Evolutionary conservation across 2,113 vertebrate species (phyloP).

Genomic region (Menura novaehollandiae): DNA sequence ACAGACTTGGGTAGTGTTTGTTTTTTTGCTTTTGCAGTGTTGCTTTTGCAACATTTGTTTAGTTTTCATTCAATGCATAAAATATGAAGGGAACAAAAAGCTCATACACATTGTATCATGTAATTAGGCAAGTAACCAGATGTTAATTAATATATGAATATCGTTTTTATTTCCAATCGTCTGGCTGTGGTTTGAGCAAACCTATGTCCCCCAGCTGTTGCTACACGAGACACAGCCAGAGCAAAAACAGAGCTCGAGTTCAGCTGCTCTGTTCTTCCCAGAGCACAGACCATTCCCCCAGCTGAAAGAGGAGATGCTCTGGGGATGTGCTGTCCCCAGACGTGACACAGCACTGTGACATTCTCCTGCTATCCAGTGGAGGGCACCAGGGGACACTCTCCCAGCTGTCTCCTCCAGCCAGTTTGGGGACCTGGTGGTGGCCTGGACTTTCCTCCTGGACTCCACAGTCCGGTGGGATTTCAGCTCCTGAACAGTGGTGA

Average conservation of each 20-base stretch:
- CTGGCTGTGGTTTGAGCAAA: constrained; percentile 59
- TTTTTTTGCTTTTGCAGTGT: not conserved
- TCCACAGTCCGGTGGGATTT: not conserved
- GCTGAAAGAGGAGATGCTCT: constrained; percentile 25
- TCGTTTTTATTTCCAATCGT: constrained; percentile 43
- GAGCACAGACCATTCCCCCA: not conserved
- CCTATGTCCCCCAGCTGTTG: constrained; percentile 50
- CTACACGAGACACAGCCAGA: not conserved
- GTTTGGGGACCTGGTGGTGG: not conserved
- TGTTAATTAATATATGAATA: constrained; percentile 63
- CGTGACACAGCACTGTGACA: not conserved
- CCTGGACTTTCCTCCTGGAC: not conserved
- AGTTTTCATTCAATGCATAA: constrained; percentile 55
- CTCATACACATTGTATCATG: constrained; percentile 24
- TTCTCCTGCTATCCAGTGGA: constrained; percentile 26
- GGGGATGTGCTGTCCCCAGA: constrained; percentile 28
- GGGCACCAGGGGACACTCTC: constrained; percentile 23
- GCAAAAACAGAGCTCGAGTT: constrained; percentile 20
- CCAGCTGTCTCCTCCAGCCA: not conserved
- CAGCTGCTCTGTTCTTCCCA: constrained; percentile 12
- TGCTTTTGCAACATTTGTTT: constrained; percentile 54
- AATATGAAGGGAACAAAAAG: constrained; percentile 46
- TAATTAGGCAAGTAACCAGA: constrained; percentile 36
- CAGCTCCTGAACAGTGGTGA: not conserved
- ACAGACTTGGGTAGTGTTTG: constrained; percentile 1